A percentile compares a stretch with the other conserved stretches of the same genome.
These are phyloP conservation scores for Volucella inflata DNA, from an alignment of 2,888 invertebrate genomes.

Conservation along the genomic window DNA sequence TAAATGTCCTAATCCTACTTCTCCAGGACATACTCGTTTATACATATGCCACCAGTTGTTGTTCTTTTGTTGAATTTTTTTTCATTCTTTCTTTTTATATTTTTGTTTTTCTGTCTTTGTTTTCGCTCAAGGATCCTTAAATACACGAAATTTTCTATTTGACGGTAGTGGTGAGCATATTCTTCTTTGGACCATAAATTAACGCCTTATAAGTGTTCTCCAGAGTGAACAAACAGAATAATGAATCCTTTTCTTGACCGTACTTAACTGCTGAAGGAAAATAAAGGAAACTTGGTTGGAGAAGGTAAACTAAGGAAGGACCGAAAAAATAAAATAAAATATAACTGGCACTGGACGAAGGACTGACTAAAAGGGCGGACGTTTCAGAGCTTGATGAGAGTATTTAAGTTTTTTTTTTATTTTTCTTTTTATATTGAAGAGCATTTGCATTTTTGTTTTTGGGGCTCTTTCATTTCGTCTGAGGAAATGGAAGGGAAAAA, in stretches of 20 bases:
- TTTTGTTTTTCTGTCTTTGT: neutral
- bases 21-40: neutral
- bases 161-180: conserved; percentile 16
- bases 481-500: too few species aligned
- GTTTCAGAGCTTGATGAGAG: too few species aligned
- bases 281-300: conserved; percentile 1
- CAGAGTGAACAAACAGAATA: conserved; percentile 8
- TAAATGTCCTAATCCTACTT: conserved; percentile 21
- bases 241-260: conserved; percentile 34
- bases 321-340: neutral
- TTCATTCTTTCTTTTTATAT: neutral
- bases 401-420: too few species aligned
- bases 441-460: too few species aligned
- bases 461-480: too few species aligned
- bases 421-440: too few species aligned
- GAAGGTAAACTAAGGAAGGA: neutral
- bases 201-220: conserved; percentile 46
- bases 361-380: too few species aligned
- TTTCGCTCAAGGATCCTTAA: neutral
- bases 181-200: conserved; percentile 49
- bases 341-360: neutral
- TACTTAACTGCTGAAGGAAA: conserved; percentile 1
- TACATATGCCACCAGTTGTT: conserved; percentile 52
- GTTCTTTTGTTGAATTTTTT: conserved; percentile 4
- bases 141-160: neutral